Base-by-base conservation (phyloP, 2,888 invertebrate species). In the Andricus curvator region DNA sequence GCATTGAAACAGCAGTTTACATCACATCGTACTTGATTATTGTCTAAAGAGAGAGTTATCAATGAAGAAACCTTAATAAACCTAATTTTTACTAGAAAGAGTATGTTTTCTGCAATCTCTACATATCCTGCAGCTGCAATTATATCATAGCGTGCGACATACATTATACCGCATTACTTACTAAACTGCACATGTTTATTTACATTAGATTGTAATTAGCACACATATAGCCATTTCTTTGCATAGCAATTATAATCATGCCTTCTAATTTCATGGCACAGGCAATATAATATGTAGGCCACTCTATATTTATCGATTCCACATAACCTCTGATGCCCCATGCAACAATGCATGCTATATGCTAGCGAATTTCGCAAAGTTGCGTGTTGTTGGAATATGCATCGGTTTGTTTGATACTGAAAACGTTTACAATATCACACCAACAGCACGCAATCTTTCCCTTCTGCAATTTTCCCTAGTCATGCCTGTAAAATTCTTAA, bases 201-300 rank as follows among this genome's bases (percentile, higher is more conserved):
- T 56, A 56, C 56, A 56, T 56, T 56, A 56, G n/a, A n/a, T 56
- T 56, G n/a, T n/a, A 56, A 56, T 56, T n/a, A 56, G 56, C 9
- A 56, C 11, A 56, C 20, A 56, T 17, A 15, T 17, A 15, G 17
- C 15, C 17, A 15, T 48, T 48, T 56, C n/a, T 56, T 56, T 56
- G 9, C n/a, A 56, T 20, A 15, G 20, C 9, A 56, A 25, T 62
- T 62, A 25, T 11, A 48, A 15, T n/a, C n/a, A n/a, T 48, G 44
- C 44, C 6, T 62, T 62, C 11, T 25, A 22, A 62, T 62, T 62
- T 13, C 62, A 62, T 25, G n/a, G 25, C 15, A 25, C 25, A 62
- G 62, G 62, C 22, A 62, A 13, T 22, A 25, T 5, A 25, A 22
- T 25, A 62, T 62, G 62, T 25, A 25, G 25, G 25, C 62, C 22